Evolutionary conservation across 2,113 vertebrate genomes (phyloP).

Genomic region (Felis chaus): DNA sequence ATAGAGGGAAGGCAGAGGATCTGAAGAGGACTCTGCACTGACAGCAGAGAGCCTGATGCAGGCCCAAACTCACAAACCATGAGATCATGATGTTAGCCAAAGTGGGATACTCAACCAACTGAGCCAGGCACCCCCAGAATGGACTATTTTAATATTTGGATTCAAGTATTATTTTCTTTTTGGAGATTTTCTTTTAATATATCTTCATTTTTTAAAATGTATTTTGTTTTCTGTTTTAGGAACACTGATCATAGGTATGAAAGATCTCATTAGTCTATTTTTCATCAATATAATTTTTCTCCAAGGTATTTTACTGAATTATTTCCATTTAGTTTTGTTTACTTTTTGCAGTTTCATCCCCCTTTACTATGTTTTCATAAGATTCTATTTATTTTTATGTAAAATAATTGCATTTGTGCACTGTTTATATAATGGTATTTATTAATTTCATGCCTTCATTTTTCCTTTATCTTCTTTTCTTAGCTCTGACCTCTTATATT

Average conservation of each 20-base stretch:
- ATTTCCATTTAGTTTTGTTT: not conserved
- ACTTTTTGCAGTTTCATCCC: not conserved
- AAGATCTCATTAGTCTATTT: not conserved
- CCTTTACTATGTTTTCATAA: not conserved
- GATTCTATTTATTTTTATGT: not conserved
- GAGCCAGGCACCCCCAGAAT: not conserved
- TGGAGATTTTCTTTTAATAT: not conserved
- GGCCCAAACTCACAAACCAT: too few relatives aligned
- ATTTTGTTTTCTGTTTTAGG: not conserved
- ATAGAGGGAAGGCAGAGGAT: too few relatives aligned
- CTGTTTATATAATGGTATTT: not conserved
- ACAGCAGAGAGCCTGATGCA: too few relatives aligned
- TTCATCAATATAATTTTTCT: not conserved
- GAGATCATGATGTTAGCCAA: too few relatives aligned
- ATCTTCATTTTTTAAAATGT: not conserved
- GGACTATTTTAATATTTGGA: not conserved
- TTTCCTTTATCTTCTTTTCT: not conserved
- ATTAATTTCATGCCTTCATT: not conserved
- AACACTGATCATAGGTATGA: not conserved
- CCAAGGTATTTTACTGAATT: not conserved
- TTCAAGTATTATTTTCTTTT: conserved; percentile 18
- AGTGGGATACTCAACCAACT: too few relatives aligned
- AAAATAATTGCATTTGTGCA: not conserved
- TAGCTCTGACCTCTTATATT: not conserved
- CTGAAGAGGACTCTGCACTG: too few relatives aligned